Base-by-base conservation (phyloP, 2,797 vertebrate genomes). In the Xenops minutus region DNA sequence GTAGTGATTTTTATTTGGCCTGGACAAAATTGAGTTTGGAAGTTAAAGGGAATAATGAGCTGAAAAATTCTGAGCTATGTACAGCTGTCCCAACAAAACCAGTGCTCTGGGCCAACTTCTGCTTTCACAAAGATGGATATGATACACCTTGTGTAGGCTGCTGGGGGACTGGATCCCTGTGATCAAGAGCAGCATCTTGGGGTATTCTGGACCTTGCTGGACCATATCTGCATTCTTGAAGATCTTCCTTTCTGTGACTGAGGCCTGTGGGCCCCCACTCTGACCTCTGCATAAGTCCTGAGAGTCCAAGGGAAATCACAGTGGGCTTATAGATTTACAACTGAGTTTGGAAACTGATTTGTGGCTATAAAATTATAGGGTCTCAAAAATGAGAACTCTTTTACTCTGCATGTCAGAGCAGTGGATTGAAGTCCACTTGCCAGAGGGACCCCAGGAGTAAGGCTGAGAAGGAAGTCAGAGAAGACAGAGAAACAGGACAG, bases 21-120 rank as follows among this genome's bases (percentile, higher is more conserved):
- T 49, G 6, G 41, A 44, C 9, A 76, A 92, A 94, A 93, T 69
- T 93, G 14, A 75, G 1, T 75, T 92, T 91, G 93, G 87, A 92
- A 91, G 51, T 75, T 78, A 55, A 84, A 88, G 69, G 44, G 51
- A 89, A 92, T 88, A 92, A 95, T n/a, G 85, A 97, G 39, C 72
- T 93, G 89, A 89, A 95, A 95, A 91, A 80, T 66, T 89, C 81
- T 37, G 43, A 91, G 73, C 27, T 91, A 43, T 78, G 51, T 73
- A 72, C 76, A 93, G 62, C 85, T 94, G 82, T 86, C 62, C 48
- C 43, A 86, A 58, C n/a, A 89, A 94, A 88, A 66, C 8, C 73
- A 89, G 30, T 2, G 4, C 19, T 91, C 36, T 43, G 36, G 20
- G 68, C 37, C 92, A 91, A 69, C 9, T 74, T 78, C 58, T 85